Base-by-base conservation (phyloP, 2,888 invertebrate species). In the Cephus sareptanus region DNA sequence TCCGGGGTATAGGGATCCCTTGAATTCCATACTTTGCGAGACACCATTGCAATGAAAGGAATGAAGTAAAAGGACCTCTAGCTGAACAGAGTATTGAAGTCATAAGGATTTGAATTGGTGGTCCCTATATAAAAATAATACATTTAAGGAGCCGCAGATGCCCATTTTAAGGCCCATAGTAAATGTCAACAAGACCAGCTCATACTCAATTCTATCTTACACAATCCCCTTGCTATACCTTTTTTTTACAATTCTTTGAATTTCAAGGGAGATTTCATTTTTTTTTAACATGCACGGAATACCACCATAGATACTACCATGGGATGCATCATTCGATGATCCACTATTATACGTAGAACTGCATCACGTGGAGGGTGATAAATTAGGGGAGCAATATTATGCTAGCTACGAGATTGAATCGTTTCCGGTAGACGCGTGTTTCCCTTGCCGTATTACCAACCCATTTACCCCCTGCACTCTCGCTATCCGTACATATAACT, bases 381-480 rank as follows among this genome's bases (percentile, higher is more conserved):
- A 90, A 90, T 91, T 89, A 89, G 89, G 88, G 87, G 85, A 86
- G 79, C 79, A 84, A 80, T 79, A 30, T 80, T 82, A 81, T 80
- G 81, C 76, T 76, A 73, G 76, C 76, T 75, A 81, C 69, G 84
- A 88, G 87, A 90, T 90, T 90, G 90, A 90, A 90, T 89, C 87
- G 90, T 89, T 90, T 90, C 90, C 89, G 89, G 88, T 89, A 80
- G 88, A 83, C 89, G 87, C 88, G 89, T 88, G 89, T 85, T 83
- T 85, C 84, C 87, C 88, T 87, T 82, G 84, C 85, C 86, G 79
- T 89, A 90, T 90, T 90, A 90, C 88, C 87, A 85, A 87, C 86
- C 88, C 88, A 91, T 91, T 90, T 90, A 87, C 84, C 83, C 85
- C 83, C 86, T 83, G 79, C 81, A n/a, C 73, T 73, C 74, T 69